A percentile compares a stretch with the other conserved stretches of the same genome.
Conservation (phyloP, 2,113 vertebrate species). For the Passer domesticus region DNA sequence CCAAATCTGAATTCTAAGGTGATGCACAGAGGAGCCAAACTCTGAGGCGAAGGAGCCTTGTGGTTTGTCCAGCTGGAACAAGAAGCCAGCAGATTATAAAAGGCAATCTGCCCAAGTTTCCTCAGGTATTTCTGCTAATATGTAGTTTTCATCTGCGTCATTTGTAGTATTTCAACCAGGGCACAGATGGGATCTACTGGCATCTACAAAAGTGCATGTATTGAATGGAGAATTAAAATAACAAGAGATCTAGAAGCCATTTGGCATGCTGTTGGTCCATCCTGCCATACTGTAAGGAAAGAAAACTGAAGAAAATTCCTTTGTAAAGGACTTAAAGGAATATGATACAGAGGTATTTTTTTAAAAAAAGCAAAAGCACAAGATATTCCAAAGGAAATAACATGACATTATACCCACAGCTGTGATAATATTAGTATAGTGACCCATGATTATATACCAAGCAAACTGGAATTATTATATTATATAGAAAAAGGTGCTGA, state of each 20-base stretch:
- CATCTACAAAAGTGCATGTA: neutral
- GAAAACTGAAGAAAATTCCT: neutral
- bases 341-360: neutral
- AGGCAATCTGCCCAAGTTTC: neutral
- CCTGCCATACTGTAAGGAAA: neutral
- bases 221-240: slow-evolving; percentile 41
- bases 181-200: slow-evolving; percentile 3
- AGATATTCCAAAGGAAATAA: neutral
- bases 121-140: neutral
- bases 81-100: neutral
- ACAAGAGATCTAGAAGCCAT: slow-evolving; percentile 9
- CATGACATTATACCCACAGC: slow-evolving; percentile 40
- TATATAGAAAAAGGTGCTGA: slow-evolving; percentile 51
- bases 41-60: neutral
- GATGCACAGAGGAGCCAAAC: neutral
- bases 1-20: neutral
- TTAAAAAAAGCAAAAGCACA: neutral
- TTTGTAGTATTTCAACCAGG: neutral
- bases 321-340: neutral
- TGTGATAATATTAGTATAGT: slow-evolving; percentile 61
- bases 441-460: slow-evolving; percentile 25
- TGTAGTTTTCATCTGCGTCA: neutral
- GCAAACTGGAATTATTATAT: slow-evolving; percentile 32
- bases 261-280: neutral
- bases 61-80: neutral